Conservation (phyloP, 2,113 vertebrate genomes). For the Microcebus ravelobensis region DNA sequence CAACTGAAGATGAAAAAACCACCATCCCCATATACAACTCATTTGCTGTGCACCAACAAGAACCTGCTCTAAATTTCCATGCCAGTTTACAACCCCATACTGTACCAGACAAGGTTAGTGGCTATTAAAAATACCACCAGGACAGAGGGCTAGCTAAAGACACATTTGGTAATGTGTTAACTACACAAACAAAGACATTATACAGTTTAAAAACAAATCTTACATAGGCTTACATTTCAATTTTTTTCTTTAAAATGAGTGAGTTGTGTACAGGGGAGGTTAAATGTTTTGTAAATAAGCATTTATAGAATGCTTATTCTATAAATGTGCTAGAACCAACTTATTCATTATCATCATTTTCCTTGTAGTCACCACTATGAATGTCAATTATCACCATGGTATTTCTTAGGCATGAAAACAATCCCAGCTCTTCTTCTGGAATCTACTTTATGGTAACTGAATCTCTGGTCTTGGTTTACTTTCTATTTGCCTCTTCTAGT, state of each 20-base stretch:
- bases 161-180: not conserved
- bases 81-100: constrained; percentile 90
- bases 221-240: constrained; percentile 92
- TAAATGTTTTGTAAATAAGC: no score
- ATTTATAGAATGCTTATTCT: no score
- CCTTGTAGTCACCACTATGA: not conserved
- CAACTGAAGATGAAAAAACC: constrained; percentile 85
- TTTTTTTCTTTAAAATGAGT: constrained; percentile 79
- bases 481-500: not conserved
- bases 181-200: constrained; percentile 86
- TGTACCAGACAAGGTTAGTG: constrained; percentile 94
- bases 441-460: not conserved
- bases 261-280: no score
- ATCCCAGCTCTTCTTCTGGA: not conserved
- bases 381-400: not conserved
- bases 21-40: constrained; percentile 89
- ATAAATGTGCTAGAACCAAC: no score
- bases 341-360: no score
- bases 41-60: constrained; percentile 93
- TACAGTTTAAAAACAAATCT: constrained; percentile 95
- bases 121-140: constrained; percentile 90
- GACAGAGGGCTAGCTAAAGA: not conserved
- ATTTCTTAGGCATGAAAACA: not conserved
- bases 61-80: constrained; percentile 89
- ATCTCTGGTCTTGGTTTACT: not conserved